Base-by-base conservation (phyloP, 1,140 invertebrate genomes). In the Leptonema lineaticorne region DNA sequence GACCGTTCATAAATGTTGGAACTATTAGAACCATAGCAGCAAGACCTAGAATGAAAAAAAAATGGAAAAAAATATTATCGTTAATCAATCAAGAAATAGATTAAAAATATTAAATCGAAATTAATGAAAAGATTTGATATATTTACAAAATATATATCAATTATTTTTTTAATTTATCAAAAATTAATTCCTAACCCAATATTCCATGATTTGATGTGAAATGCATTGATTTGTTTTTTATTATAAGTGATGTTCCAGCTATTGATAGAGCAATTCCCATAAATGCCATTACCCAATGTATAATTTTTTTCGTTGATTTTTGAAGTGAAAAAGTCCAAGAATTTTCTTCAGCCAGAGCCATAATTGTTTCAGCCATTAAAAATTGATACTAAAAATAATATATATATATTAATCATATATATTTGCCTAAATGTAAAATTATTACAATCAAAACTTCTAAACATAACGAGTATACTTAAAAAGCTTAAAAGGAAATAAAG, bases 331-430 rank as follows among this genome's bases (percentile, higher is more conserved):
- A 73, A 20, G 76, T 75, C 78, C 79, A 81, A 5, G 76, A 75
- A 64, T 78, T 81, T 16, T 78, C 69, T 5, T 75, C 71, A 4
- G 76, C 75, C 11, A 82, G 69, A 46, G 71, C 59, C 1, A 82
- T 70, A 4, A 81, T 78, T 1, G 75, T 74, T 69, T 80, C 73
- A 0, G 76, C 74, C 76, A 79, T 79, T 11, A 82, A 71, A 4
- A 81, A 69, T 69, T 81, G 79, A 63, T 80, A 81, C 79, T 82
- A 73, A 24, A 77, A 80, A 53, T 62, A 41, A n/a, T 56, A 37
- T 63, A 26, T 29, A n/a, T 20, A 27, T 4, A 64, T 9, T 63
- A 28, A 48, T 4, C 6, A 74, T 2, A 57, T 57, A n/a, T n/a
- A n/a, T n/a, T n/a, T n/a, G n/a, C n/a, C n/a, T n/a, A n/a, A n/a